These are phyloP conservation scores for Helobdella robusta DNA, from an alignment of 2,888 invertebrate genomes.

Conservation along the genomic window DNA sequence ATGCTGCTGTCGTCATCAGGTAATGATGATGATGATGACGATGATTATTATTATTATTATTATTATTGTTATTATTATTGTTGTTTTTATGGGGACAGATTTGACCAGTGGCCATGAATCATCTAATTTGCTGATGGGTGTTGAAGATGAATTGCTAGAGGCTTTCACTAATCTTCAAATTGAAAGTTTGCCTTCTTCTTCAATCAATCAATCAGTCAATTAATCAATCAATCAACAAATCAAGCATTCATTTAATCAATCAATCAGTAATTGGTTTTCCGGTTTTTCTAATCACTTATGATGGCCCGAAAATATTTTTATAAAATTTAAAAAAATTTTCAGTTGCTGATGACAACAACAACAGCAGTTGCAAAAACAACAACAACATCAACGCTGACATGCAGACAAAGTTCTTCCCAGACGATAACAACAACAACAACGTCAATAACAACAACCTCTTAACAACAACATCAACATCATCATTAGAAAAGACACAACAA, in stretches of 20 bases:
- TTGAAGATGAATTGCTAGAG: conserved; percentile 30
- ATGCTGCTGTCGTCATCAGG: conserved; percentile 29
- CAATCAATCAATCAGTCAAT: background rate
- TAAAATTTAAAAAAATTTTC: background rate
- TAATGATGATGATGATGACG: conserved; percentile 3
- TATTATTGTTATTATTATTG: background rate
- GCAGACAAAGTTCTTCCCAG: too few relatives aligned
- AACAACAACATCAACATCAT: too few relatives aligned
- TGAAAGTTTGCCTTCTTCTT: background rate
- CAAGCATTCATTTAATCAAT: too few relatives aligned
- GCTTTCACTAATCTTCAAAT: conserved; percentile 23
- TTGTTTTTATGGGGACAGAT: background rate
- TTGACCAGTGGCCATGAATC: conserved; percentile 20
- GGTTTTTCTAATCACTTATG: too few relatives aligned
- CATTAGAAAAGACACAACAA: too few relatives aligned
- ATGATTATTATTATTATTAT: background rate
- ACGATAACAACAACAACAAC: too few relatives aligned
- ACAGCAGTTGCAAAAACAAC: background rate
- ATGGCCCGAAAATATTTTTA: too few relatives aligned
- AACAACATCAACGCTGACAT: too few relatives aligned
- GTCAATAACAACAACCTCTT: too few relatives aligned
- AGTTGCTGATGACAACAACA: background rate
- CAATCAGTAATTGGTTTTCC: too few relatives aligned
- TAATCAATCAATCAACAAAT: too few relatives aligned
- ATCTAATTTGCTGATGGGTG: conserved; percentile 17